Base-by-base conservation (phyloP, 2,113 vertebrate genomes). In the Excalfactoria chinensis region DNA sequence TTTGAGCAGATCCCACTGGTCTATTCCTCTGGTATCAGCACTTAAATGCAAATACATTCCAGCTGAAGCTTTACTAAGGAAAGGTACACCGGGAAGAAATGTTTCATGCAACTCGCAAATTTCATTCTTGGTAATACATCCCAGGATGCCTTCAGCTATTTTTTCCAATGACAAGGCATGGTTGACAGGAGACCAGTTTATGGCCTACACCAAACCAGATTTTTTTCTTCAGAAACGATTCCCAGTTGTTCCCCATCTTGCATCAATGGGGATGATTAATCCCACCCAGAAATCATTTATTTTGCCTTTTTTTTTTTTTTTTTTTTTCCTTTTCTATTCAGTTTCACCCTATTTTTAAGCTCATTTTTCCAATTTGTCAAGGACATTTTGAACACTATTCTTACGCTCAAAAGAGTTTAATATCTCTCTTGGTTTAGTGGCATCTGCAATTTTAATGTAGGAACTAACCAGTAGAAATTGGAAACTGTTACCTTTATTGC, bases 401-500 rank as follows among this genome's bases (percentile, higher is more conserved):
- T 84, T 88, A 34, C 55, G 35, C 73, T 77, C 21, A 43, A 48
- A 88, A 83, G 55, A 84, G 85, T 79, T 78, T 82, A 2, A 44
- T 82, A 9, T 63, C 25, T 46, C 30, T 43, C 48, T 74, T 40
- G 9, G 19, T 60, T 83, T 71, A 55, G 12, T 76, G 53, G 51
- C 25, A 85, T 53, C 53, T 93, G 22, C 40, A 86, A 44, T 88
- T 90, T 93, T 76, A 85, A 87, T 79, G 77, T 66, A 73, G 59
- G 49, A 84, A 64, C 64, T 84, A 89, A 91, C 56, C 74, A 75
- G 18, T 56, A 66, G 53, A 92, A 93, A 53, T 12, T 71, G 67
- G 43, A 88, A 94, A 70, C 34, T 34, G 30, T 49, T 6, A 59
- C 63, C 19, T 22, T 67, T 51, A 75, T 9, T 48, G 40, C 18